A percentile compares a stretch with the other conserved stretches of the same genome.
phyloP scores from a whole-genome alignment of 92 coral and sea anemone genomes.

The Porites cylindrica region DNA sequence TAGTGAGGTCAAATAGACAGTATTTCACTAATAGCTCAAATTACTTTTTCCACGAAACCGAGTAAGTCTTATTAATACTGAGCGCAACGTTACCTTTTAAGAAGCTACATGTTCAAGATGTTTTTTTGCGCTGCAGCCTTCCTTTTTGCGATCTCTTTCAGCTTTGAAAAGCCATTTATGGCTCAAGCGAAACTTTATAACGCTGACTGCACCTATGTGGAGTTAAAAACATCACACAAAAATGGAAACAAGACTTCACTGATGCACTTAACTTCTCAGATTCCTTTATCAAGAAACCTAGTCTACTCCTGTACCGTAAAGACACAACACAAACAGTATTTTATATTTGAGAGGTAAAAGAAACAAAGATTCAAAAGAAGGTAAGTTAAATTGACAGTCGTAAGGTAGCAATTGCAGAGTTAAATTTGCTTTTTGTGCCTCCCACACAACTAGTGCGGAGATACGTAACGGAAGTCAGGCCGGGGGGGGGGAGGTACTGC shows the following conservation, averaged over 20 bases:
- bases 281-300: background rate
- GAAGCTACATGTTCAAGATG: background rate
- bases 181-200: background rate
- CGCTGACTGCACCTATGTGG: constrained; percentile 8
- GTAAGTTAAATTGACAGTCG: background rate
- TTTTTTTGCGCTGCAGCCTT: background rate
- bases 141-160: background rate
- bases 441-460: no score
- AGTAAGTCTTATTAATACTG: no score
- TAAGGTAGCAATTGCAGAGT: no score
- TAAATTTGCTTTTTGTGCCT: no score
- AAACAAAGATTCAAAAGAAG: background rate
- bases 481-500: no score
- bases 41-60: no score
- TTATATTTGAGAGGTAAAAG: constrained; percentile 15
- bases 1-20: no score
- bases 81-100: no score
- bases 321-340: background rate
- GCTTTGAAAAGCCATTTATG: background rate
- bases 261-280: background rate
- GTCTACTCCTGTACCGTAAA: background rate
- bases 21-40: no score
- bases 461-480: no score
- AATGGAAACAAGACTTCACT: background rate
- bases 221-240: background rate